Conservation (phyloP, 2,888 invertebrate species). For the Andrena chrysosceles region DNA sequence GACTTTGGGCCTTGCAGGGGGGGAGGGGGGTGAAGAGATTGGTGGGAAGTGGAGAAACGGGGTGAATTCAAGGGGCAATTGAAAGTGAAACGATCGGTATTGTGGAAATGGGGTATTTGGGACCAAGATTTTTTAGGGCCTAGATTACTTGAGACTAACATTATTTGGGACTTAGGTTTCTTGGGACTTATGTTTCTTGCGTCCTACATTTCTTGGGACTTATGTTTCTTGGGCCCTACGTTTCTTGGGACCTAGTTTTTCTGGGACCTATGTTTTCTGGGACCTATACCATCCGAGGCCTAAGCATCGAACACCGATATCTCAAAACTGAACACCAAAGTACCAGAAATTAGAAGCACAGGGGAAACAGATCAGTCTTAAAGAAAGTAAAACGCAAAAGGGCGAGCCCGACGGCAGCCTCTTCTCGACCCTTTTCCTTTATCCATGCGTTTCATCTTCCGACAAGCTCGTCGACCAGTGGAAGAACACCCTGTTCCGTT, state of each 20-base stretch:
- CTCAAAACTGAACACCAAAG: not conserved
- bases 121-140: no score
- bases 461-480: constrained; percentile 43
- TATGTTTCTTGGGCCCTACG: not conserved
- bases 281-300: not conserved
- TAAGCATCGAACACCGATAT: not conserved
- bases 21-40: not conserved
- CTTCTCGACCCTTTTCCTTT: constrained; percentile 31
- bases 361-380: not conserved
- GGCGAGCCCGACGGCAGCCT: constrained; percentile 1
- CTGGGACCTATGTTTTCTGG: not conserved
- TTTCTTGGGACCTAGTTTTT: not conserved
- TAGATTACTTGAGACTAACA: no score
- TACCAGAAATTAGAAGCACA: not conserved
- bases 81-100: no score
- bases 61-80: not conserved
- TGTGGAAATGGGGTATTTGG: no score
- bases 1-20: not conserved
- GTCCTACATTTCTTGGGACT: no score
- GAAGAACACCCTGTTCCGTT: constrained; percentile 60
- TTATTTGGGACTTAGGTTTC: no score
- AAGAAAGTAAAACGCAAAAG: constrained; percentile 11
- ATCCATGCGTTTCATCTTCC: constrained; percentile 49
- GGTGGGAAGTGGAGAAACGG: not conserved
- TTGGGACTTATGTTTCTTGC: no score